Base-by-base conservation (phyloP, 1,140 invertebrate species). In the Drosophila arizonae region DNA sequence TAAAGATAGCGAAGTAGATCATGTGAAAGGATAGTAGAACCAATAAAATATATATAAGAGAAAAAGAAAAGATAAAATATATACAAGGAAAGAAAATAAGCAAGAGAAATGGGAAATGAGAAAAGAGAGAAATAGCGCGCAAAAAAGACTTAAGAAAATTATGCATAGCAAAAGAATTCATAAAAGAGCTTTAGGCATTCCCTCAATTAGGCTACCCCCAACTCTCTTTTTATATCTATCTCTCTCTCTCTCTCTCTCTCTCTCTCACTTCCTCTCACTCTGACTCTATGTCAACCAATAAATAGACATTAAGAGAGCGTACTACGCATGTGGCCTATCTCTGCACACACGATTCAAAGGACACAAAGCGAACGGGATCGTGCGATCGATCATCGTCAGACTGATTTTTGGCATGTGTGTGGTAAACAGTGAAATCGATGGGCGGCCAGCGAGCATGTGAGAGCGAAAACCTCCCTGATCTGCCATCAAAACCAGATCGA, bases 391-490 rank as follows among this genome's bases (percentile, higher is more conserved):
- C 72, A 75, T 75, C 72, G 72, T 75, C 72, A 71, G 60, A 24
- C 66, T 75, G 58, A 75, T 64, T 75, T 75, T 57, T 72, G 70
- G 64, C 70, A 72, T 72, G 58, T 72, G 58, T 72, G 69, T 68
- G 70, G 64, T 63, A 72, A 72, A 72, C 56, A 60, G 4, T 54
- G 30, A 48, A 26, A 66, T 15, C 15, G 45, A 50, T 60, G 21
- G 21, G 4, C 11, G 36, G 36, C 36, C 13, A 13, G 36, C 36
- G 36, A 39, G 4, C 11, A 39, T 39, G 21, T 50, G 26, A 1
- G 9, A 28, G 54, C 28, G 55, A 41, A 45, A 41, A 43, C 41
- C 52, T 9, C 21, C 13, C 60, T 17, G 15, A 3, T 6, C 10
- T 13, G 6, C 1, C 33, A 39, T 45, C 36, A 11, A 45, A 72